Evolutionary conservation across 2,113 vertebrate genomes (phyloP).

Genomic region (Corynorhinus townsendii): DNA sequence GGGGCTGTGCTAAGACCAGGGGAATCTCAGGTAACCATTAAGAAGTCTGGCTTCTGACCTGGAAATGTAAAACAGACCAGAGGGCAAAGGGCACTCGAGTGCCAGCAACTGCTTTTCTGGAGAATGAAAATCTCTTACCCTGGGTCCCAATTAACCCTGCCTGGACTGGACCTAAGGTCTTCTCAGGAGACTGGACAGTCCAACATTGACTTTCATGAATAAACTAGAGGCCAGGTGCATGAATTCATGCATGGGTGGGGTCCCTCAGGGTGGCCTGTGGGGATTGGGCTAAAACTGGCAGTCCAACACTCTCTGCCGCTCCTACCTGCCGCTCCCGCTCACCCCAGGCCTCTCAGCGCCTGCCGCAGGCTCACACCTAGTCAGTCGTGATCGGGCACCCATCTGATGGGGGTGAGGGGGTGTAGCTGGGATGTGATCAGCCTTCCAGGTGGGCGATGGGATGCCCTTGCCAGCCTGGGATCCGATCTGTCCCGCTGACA

Average conservation of each 20-base stretch:
- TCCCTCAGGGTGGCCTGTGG: no score
- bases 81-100: background rate
- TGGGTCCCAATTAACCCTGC: background rate
- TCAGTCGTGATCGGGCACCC: no score
- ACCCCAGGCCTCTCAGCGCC: no score
- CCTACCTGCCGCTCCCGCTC: no score
- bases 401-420: fast-evolving
- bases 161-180: background rate
- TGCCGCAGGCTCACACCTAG: no score
- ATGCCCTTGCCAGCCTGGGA: no score
- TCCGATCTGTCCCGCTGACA: no score
- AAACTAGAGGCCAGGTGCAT: background rate
- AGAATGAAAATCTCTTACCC: background rate
- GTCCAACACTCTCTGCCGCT: no score
- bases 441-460: no score
- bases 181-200: background rate
- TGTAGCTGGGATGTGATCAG: no score
- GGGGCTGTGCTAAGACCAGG: background rate
- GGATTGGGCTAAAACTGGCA: no score
- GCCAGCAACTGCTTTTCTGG: background rate
- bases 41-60: background rate
- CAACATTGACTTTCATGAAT: background rate
- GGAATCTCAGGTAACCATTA: background rate
- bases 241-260: no score
- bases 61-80: background rate